Conservation (phyloP, 2,113 vertebrate genomes). For the Calidris pygmaea region DNA sequence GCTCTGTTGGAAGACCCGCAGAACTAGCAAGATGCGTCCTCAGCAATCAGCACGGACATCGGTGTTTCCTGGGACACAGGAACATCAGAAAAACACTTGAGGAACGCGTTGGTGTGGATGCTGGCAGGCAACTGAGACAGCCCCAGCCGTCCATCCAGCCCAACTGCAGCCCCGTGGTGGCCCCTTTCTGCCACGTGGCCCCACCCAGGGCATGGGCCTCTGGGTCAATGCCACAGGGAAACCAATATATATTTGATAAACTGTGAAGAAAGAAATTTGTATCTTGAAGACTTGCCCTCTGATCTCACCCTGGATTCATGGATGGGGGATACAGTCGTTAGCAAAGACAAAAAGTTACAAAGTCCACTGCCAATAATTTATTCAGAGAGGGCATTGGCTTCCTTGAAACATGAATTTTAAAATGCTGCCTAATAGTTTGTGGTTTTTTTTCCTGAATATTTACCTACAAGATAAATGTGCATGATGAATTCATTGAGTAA, state of each 20-base stretch:
- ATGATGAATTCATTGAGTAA: not conserved
- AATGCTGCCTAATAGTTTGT: not conserved
- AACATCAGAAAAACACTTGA: not conserved
- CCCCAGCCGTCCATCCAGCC: not conserved
- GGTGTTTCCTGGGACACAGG: accelerated
- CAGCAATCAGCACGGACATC: not conserved
- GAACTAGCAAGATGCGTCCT: not conserved
- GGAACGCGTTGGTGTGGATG: not conserved
- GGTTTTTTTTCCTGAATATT: not conserved
- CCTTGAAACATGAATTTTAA: not conserved
- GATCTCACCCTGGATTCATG: not conserved
- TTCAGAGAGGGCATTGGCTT: not conserved
- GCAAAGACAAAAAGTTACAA: not conserved
- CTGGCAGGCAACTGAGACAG: not conserved
- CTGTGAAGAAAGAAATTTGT: not conserved
- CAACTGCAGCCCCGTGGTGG: not conserved
- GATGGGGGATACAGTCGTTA: not conserved
- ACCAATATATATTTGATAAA: not conserved
- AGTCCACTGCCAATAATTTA: not conserved
- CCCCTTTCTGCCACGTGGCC: not conserved
- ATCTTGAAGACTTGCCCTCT: not conserved
- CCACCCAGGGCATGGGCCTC: not conserved
- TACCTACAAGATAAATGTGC: not conserved
- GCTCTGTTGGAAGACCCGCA: not conserved
- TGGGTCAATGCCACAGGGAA: not conserved